phyloP scores from a whole-genome alignment of 2,797 vertebrate species.

The Cygnus olor region DNA sequence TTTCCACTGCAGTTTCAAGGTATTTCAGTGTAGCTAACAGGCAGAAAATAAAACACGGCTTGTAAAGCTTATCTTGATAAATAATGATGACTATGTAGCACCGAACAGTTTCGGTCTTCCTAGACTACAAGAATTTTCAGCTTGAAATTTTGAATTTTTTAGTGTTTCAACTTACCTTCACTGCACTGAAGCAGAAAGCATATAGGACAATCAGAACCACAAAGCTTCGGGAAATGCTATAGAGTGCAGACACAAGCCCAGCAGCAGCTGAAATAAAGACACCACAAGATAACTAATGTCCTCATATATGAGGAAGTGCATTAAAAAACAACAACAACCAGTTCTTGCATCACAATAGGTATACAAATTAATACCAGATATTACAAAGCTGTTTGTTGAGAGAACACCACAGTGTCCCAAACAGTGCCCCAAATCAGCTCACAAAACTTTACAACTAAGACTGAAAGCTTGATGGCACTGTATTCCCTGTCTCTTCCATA shows the following conservation, averaged over 20 bases:
- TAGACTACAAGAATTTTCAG: not conserved
- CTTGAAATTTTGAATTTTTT: not conserved
- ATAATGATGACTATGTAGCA: rapidly evolving
- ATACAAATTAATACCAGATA: not conserved
- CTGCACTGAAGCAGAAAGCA: constrained; percentile 90
- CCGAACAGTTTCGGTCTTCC: not conserved
- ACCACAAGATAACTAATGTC: not conserved
- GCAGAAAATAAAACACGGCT: not conserved
- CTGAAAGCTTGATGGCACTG: not conserved
- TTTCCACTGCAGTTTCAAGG: not conserved
- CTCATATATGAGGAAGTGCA: not conserved
- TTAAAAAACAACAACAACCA: not conserved
- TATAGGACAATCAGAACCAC: constrained; percentile 85
- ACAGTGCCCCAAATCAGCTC: not conserved
- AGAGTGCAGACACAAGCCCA: constrained; percentile 88
- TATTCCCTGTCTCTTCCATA: not conserved
- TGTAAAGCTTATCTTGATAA: not conserved
- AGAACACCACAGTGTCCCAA: not conserved
- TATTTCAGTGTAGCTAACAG: not conserved
- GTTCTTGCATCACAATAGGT: not conserved
- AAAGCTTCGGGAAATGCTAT: constrained; percentile 88
- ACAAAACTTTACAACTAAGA: not conserved
- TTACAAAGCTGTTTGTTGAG: not conserved
- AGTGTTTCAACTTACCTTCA: constrained; percentile 84
- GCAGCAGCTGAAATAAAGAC: constrained; percentile 86